phyloP scores from a whole-genome alignment of 2,888 invertebrate genomes.

The Onchidella celtica region DNA sequence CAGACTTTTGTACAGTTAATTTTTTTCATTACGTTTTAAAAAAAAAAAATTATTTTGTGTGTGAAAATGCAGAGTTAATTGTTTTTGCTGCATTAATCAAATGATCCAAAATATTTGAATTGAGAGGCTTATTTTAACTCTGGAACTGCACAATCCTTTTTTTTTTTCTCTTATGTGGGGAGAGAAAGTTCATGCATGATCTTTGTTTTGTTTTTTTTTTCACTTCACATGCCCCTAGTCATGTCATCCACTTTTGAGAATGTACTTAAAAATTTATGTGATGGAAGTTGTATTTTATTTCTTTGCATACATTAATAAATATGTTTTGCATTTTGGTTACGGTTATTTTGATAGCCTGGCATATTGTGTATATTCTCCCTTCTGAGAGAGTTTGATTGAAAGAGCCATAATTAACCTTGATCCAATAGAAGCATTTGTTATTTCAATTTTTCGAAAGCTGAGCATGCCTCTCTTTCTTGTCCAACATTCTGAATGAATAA shows the following conservation, averaged over 20 bases:
- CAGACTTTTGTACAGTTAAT: too few relatives aligned
- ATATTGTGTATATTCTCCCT: constrained; percentile 43
- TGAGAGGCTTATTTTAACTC: too few relatives aligned
- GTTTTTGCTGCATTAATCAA: too few relatives aligned
- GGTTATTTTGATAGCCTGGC: constrained; percentile 45
- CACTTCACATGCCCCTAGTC: constrained; percentile 8
- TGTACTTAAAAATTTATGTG: constrained; percentile 21
- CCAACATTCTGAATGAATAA: constrained; percentile 35
- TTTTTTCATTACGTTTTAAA: too few relatives aligned
- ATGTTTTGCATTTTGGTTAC: constrained; percentile 45
- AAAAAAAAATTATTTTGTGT: too few relatives aligned
- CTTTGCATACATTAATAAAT: constrained; percentile 35
- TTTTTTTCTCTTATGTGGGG: background rate
- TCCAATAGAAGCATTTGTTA: constrained; percentile 26
- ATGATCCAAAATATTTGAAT: too few relatives aligned
- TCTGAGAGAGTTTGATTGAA: constrained; percentile 31
- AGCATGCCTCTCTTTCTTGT: constrained; percentile 33
- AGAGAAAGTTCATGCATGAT: background rate
- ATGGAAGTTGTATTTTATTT: constrained; percentile 1
- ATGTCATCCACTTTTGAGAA: constrained; percentile 30
- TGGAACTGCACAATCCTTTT: too few relatives aligned
- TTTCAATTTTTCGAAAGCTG: constrained; percentile 7
- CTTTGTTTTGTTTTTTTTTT: too few relatives aligned
- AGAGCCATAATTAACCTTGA: constrained; percentile 28
- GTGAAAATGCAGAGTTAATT: too few relatives aligned